Base-by-base conservation (phyloP, 2,797 vertebrate genomes). In the Cheracebus regulus region DNA sequence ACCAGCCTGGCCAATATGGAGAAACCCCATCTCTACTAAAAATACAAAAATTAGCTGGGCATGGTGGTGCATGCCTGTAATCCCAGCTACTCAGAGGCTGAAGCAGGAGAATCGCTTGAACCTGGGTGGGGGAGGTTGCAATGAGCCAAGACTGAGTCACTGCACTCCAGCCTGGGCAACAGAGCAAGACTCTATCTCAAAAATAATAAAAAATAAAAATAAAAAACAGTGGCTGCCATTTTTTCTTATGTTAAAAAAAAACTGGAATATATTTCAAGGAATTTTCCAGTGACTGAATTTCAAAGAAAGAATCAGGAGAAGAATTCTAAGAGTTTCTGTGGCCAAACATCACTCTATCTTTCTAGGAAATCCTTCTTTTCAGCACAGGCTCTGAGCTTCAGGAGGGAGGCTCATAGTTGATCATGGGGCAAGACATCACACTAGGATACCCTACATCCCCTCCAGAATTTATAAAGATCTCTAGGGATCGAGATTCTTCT, bases 301-400 rank as follows among this genome's bases (percentile, higher is more conserved):
- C 48, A 82, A 95, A 72, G 22, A 80, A 95, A 93, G 24, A 88
- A 80, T 79, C 87, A 78, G 33, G 41, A 92, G 55, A 64, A 39
- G 75, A 85, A 82, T 89, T 86, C n/a, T 81, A 50, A 72, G 75
- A 70, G 55, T 41, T 58, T 80, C 15, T 88, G 15, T n/a, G 24
- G 22, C 57, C 58, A 67, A 85, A 85, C 9, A 20, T 48, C 44
- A 85, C 33, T 11, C 22, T 4, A 41, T 86, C n/a, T 89, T 87
- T 70, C 78, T 41, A 88, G n/a, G 28, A 75, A 88, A 36, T 87
- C 55, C 61, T 90, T 85, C 80, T 92, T 90, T 81, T 39, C 36
- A 50, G 50, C 13, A 33, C 19, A 41, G 8, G 67, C 39, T 84
- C 39, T 52, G 50, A 72, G 7, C 44, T 50, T 84, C 39, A 30